Base-by-base conservation (phyloP, 2,888 invertebrate genomes). In the Periphyllus acericola region DNA sequence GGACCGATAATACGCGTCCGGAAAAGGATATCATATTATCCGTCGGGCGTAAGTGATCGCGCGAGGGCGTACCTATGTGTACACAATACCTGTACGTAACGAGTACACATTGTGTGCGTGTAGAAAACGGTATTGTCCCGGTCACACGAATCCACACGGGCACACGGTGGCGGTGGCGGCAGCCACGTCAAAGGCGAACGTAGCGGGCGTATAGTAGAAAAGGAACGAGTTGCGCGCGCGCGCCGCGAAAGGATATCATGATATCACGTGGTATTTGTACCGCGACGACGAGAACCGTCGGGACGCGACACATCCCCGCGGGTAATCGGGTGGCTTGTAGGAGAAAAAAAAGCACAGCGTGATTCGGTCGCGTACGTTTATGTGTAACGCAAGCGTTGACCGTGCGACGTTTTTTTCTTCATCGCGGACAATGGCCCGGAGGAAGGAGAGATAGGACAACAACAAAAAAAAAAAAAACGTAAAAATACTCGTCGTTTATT, bases 401-500 rank as follows among this genome's bases (percentile, higher is more conserved):
- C 46, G 68, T 74, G 72, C 55, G 83, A 83, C 83, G 83, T 55
- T 74, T 83, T 82, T 83, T 32, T 52, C 82, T 72, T 46, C 52
- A 74, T 83, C 72, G 25, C 9, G 83, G 74, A 83, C 55, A 83
- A 83, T 83, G 34, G 82, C 17, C 46, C 3, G n/a, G 52, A 72
- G 25, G 25, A 52, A 82, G 34, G 29, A 81, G 9, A 21, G 80
- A 68, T 8, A 60, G 2, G 0, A 29, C 19, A 19, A n/a, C n/a
- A n/a, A n/a, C n/a, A 29, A 36, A 29, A 29, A 40, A 29, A 40
- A 19, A 78, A 32, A 55, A 55, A 55, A 72, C 72, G 72, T 72
- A 84, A 84, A 84, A 46, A 76, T 66, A 78, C 85, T 52, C 68
- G 25, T 72, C 76, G 76, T 84, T 84, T 84, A 84, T 84, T 84